Percentiles rank a stretch among this genome's conserved stretches.
Evolutionary conservation across 1,140 invertebrate genomes (phyloP).

Genomic region (Ladona fulva): DNA sequence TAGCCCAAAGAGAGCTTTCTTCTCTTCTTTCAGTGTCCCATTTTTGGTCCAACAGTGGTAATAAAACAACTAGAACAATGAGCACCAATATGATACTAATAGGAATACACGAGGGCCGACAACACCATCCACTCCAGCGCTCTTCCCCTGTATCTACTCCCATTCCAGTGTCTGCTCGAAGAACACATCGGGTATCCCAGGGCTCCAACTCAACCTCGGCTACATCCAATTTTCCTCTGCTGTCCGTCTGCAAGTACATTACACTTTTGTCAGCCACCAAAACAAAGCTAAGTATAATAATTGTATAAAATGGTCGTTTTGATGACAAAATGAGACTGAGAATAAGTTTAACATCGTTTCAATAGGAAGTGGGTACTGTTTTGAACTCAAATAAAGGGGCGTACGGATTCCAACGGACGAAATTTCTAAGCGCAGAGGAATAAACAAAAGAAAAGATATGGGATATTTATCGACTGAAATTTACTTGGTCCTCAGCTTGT

Average conservation of each 20-base stretch:
- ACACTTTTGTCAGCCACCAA: too few species aligned
- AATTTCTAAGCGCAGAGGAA: too few species aligned
- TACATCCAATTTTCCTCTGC: background rate
- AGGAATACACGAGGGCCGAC: slow-evolving; percentile 67
- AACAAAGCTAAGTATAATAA: too few species aligned
- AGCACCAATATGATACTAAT: slow-evolving; percentile 65
- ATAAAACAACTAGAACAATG: slow-evolving; percentile 63
- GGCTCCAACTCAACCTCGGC: background rate
- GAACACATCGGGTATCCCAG: background rate
- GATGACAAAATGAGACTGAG: too few species aligned
- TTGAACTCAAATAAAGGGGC: too few species aligned
- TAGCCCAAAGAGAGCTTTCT: background rate
- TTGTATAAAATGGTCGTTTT: too few species aligned
- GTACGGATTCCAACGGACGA: too few species aligned
- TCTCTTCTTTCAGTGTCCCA: slow-evolving; percentile 25
- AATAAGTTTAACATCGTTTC: too few species aligned
- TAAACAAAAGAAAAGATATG: too few species aligned
- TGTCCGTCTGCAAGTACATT: background rate
- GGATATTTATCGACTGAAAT: too few species aligned
- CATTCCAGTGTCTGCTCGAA: slow-evolving; percentile 1
- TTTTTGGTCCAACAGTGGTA: slow-evolving; percentile 60
- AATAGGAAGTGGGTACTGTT: too few species aligned
- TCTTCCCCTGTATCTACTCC: slow-evolving; percentile 22
- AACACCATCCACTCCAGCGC: slow-evolving; percentile 47
- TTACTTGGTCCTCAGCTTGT: too few species aligned